Conservation (phyloP, 2,797 vertebrate genomes). For the Masticophis lateralis region DNA sequence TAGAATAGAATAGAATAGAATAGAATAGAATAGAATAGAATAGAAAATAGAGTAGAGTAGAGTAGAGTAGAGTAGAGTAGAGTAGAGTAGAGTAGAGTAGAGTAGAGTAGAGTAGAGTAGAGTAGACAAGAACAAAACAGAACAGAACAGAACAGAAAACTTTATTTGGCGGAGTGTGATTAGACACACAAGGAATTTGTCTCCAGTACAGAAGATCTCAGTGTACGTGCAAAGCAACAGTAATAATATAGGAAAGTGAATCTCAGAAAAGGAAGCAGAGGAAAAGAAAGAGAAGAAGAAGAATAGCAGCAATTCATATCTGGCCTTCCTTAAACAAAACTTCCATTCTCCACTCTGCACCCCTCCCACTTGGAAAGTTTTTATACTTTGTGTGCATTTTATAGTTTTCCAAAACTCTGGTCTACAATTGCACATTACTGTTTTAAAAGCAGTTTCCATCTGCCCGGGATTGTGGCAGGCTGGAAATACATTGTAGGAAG, state of each 20-base stretch:
- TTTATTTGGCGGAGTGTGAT: not conserved
- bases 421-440: slow-evolving; percentile 67
- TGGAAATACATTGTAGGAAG: slow-evolving; percentile 65
- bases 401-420: slow-evolving; percentile 51
- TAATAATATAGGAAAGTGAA: not conserved
- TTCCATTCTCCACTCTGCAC: slow-evolving; percentile 51
- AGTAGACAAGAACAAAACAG: rapidly evolving
- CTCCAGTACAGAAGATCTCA: not conserved
- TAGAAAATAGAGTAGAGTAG: no score
- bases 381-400: slow-evolving; percentile 68
- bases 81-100: no score
- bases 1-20: no score
- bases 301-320: slow-evolving; percentile 41
- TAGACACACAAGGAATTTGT: not conserved
- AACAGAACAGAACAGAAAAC: no score
- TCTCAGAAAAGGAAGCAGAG: slow-evolving; percentile 53
- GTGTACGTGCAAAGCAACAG: not conserved
- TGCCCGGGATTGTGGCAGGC: slow-evolving; percentile 56
- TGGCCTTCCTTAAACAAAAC: slow-evolving; percentile 66
- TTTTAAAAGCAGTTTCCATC: slow-evolving; percentile 68
- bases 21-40: no score
- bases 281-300: slow-evolving; percentile 29
- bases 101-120: no score
- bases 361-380: slow-evolving; percentile 47
- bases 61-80: no score